A percentile compares a stretch with the other conserved stretches of the same genome.
These are phyloP conservation scores for Pogonomyrmex barbatus DNA, from an alignment of 1,140 invertebrate genomes.

Conservation along the genomic window DNA sequence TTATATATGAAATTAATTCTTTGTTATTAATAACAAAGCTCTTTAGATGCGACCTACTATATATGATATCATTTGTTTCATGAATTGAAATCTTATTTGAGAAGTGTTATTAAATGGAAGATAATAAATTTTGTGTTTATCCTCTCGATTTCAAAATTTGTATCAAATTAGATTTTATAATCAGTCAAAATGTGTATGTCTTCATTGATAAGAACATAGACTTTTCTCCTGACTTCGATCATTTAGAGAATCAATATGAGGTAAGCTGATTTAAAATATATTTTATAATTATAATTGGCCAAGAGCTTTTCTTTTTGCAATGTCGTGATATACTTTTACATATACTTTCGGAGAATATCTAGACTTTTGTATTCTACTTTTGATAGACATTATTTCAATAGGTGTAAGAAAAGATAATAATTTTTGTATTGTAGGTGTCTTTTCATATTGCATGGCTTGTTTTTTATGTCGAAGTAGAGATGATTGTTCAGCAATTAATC, in stretches of 20 bases:
- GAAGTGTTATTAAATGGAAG: neutral
- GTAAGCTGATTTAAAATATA: no score
- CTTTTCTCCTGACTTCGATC: no score
- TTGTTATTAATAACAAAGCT: neutral
- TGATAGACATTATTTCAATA: neutral
- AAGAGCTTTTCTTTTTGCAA: slow-evolving; percentile 21
- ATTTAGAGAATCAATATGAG: no score
- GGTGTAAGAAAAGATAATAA: slow-evolving; percentile 20
- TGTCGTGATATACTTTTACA: slow-evolving; percentile 27
- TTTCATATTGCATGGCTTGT: slow-evolving; percentile 35
- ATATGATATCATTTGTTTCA: neutral
- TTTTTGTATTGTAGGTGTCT: slow-evolving; percentile 44
- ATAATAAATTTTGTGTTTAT: neutral
- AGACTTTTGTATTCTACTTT: slow-evolving; percentile 23
- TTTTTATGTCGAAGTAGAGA: neutral
- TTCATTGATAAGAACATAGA: no score
- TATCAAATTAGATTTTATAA: neutral
- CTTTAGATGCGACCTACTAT: neutral
- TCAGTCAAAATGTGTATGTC: no score
- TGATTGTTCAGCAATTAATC: neutral
- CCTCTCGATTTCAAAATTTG: neutral
- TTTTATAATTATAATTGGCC: neutral
- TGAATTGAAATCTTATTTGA: neutral
- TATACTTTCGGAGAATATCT: slow-evolving; percentile 19
- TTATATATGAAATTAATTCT: slow-evolving; percentile 1